phyloP scores from a whole-genome alignment of 1,140 invertebrate species.

The Probaryconus sp. region DNA sequence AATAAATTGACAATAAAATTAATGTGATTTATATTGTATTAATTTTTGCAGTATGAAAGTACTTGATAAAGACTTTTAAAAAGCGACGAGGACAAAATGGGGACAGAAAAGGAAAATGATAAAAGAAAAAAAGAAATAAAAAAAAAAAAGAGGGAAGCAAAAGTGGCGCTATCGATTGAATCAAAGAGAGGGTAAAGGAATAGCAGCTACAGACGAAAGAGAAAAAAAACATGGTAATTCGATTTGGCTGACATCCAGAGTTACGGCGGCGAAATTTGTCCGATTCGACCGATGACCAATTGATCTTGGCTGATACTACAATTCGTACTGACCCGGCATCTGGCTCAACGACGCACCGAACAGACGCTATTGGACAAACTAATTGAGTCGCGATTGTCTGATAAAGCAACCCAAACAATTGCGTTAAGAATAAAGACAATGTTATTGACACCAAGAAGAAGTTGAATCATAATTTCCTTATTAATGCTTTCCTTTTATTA shows the following conservation, averaged over 20 bases:
- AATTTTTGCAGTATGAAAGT: too few relatives aligned
- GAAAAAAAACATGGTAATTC: slow-evolving; percentile 43
- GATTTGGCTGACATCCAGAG: slow-evolving; percentile 38
- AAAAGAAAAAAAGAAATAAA: too few relatives aligned
- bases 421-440: slow-evolving; percentile 10
- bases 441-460: neutral
- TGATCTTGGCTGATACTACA: slow-evolving; percentile 14
- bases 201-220: slow-evolving; percentile 1
- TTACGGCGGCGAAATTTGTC: slow-evolving; percentile 30
- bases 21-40: too few relatives aligned
- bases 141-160: too few relatives aligned
- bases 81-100: too few relatives aligned
- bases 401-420: slow-evolving; percentile 25
- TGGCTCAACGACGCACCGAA: neutral
- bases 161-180: slow-evolving; percentile 7
- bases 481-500: too few relatives aligned
- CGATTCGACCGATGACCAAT: slow-evolving; percentile 43
- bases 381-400: slow-evolving; percentile 19
- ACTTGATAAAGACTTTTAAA: too few relatives aligned
- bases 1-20: too few relatives aligned
- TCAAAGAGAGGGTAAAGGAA: neutral
- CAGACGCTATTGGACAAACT: slow-evolving; percentile 5
- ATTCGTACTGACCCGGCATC: neutral
- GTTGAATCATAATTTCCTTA: too few relatives aligned
- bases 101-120: too few relatives aligned